Evolutionary conservation across 1,140 invertebrate genomes (phyloP), one percentile per base, ranked within the genome.

Genomic region (Ruditapes philippinarum): DNA sequence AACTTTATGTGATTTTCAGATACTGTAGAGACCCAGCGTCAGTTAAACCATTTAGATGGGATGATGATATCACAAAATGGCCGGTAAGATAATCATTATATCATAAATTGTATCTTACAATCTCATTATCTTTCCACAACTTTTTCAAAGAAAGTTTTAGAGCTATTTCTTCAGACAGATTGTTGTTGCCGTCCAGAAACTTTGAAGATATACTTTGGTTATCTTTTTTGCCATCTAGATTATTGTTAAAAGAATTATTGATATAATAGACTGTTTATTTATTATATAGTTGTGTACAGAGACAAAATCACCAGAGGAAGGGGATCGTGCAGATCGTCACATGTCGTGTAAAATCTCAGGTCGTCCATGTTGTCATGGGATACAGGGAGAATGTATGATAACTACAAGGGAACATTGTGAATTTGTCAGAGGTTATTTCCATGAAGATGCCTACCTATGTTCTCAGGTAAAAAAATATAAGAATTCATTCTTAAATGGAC

Each of bases 31-130:
- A 98, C 12, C 99, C 99, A 25, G 97, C 98, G 0, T 99, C 98
- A 45, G 97, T 98, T 92, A 98, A 98, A 19, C 98, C 99, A 0
- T 99, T 99, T 95, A 98, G 98, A 95, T 99, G 99, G 99, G 89
- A 91, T 12, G 98, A 99, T 93, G 99, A 99, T 94, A 99, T 99
- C 91, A 99, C 99, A 19, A 98, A 99, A 95, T 99, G 99, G 99
- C 99, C 99, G 49, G 96, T 97, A 91, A 93, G 94, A 95, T 38
- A n/a, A n/a, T n/a, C n/a, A n/a, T n/a, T n/a, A n/a, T n/a, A n/a
- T n/a, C n/a, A n/a, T n/a, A n/a, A n/a, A n/a, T n/a, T n/a, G n/a
- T n/a, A n/a, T n/a, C n/a, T n/a, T n/a, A n/a, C n/a, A n/a, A n/a
- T n/a, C n/a, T n/a, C n/a, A n/a, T n/a, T n/a, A n/a, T n/a, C n/a